Evolutionary conservation across 2,797 vertebrate species (phyloP).

Genomic region (Gambelia wislizenii): DNA sequence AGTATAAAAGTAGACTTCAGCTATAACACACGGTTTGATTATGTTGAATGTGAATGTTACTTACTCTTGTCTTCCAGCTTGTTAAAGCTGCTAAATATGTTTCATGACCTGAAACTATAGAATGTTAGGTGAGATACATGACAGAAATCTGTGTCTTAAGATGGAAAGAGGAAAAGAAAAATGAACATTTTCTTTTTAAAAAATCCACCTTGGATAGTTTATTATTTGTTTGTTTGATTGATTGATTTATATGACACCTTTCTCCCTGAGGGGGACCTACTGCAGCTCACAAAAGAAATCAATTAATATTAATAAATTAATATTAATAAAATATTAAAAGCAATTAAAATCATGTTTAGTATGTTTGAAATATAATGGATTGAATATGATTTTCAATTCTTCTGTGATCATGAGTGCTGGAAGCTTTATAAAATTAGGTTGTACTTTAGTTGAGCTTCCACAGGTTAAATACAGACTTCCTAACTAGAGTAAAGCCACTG

Average conservation of each 20-base stretch:
- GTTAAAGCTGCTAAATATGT: background rate
- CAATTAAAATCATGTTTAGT: background rate
- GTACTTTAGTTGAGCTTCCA: background rate
- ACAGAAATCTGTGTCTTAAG: background rate
- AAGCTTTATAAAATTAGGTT: background rate
- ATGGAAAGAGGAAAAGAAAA: background rate
- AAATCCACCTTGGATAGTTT: background rate
- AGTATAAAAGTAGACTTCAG: background rate
- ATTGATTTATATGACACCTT: no score
- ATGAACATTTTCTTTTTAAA: background rate
- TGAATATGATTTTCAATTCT: background rate
- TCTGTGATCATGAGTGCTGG: background rate
- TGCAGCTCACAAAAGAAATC: background rate
- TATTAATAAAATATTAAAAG: background rate
- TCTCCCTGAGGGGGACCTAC: no score
- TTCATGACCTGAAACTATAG: background rate
- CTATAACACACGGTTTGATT: background rate
- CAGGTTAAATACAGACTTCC: background rate
- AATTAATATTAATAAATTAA: no score
- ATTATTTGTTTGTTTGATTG: no score
- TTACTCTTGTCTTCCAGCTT: background rate
- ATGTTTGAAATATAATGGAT: no score
- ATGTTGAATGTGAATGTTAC: no score
- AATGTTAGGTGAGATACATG: background rate
- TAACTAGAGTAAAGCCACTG: background rate